Percentiles rank a stretch among this genome's conserved stretches.
phyloP scores from a whole-genome alignment of 2,797 vertebrate species.

The Clamator glandarius region DNA sequence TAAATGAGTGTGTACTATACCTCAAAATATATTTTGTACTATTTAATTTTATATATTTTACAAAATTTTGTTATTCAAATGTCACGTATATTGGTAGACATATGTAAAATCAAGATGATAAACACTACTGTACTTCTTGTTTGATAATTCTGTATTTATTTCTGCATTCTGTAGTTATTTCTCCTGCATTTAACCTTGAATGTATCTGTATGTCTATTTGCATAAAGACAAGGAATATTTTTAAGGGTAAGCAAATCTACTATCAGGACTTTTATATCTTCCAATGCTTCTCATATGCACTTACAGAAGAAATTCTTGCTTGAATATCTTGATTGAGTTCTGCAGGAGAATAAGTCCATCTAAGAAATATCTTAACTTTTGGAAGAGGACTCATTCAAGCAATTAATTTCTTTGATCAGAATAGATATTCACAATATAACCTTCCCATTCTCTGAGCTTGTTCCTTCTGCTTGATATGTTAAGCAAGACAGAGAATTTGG shows the following conservation, averaged over 20 bases:
- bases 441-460: background rate
- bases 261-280: background rate
- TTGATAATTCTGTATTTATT: background rate
- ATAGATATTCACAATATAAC: background rate
- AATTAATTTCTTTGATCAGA: slow-evolving; percentile 21
- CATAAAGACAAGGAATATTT: background rate
- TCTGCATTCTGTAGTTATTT: background rate
- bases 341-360: background rate
- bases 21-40: background rate
- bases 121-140: background rate
- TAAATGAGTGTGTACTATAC: background rate
- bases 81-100: background rate
- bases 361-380: slow-evolving; percentile 5
- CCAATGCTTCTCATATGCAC: background rate
- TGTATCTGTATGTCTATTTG: background rate
- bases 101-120: background rate
- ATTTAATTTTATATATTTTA: background rate
- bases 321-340: background rate
- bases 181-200: background rate
- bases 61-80: background rate
- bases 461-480: slow-evolving; percentile 6
- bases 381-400: background rate
- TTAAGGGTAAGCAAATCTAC: background rate
- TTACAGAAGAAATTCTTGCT: background rate
- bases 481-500: slow-evolving; percentile 27